Evolutionary conservation across 2,113 vertebrate genomes (phyloP).

Genomic region (Progne subis): DNA sequence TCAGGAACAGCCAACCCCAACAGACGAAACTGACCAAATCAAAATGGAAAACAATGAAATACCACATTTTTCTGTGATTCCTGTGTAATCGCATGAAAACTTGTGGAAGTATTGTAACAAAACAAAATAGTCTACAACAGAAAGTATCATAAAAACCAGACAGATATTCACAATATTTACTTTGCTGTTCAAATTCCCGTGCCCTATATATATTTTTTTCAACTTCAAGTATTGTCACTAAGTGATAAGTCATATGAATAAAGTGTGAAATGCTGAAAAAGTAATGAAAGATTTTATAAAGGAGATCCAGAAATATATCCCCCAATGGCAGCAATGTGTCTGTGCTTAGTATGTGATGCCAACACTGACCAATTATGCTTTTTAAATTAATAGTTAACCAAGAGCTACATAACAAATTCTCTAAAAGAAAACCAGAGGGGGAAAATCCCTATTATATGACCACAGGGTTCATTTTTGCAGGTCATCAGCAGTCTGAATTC

Average conservation of each 20-base stretch:
- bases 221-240: not conserved
- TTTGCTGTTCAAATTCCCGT: not conserved
- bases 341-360: not conserved
- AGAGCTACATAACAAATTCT: not conserved
- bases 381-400: not conserved
- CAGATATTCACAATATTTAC: not conserved
- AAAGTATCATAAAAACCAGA: not conserved
- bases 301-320: not conserved
- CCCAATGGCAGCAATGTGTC: not conserved
- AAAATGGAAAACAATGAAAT: not conserved
- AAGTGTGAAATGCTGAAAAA: not conserved
- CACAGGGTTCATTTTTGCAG: not conserved
- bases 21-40: not conserved
- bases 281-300: not conserved
- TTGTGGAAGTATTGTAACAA: not conserved
- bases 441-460: not conserved
- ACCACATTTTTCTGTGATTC: accelerated
- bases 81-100: not conserved
- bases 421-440: not conserved
- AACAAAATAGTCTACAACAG: not conserved
- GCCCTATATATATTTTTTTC: not conserved
- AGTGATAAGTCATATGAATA: not conserved
- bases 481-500: not conserved
- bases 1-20: not conserved
- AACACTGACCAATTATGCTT: not conserved